Base-by-base conservation (phyloP, 2,888 invertebrate species). In the Polyploca ridens region DNA sequence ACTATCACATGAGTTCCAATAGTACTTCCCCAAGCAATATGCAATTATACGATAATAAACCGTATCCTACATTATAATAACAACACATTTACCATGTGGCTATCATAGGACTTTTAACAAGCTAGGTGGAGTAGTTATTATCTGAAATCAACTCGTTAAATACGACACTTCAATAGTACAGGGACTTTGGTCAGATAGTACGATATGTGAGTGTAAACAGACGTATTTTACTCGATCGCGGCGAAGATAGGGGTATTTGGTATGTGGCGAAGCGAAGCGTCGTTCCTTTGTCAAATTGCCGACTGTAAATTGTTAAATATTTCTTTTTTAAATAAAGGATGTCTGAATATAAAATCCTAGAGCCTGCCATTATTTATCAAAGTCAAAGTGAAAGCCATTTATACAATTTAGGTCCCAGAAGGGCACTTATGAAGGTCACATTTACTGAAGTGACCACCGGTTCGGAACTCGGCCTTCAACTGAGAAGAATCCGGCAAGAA, bases 131-230 rank as follows among this genome's bases (percentile, higher is more conserved):
- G 16, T 71, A 73, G 68, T 75, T 73, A 73, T 69, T 89, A 90
- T 90, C 90, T 79, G 27, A 64, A 72, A 89, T 89, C 90, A 69
- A 73, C 86, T 90, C 87, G 89, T 89, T 89, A 88, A 79, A 69
- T 69, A 69, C 77, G 90, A 89, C 90, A 89, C 89, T 86, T 90
- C 88, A 88, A 90, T 89, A 79, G 82, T 65, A 71, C 66, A 54
- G 7, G 54, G 54, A 19, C n/a, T 54, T 54, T 7, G 16, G 49
- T 19, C 10, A 54, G 54, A 54, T 54, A 10, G 54, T 54, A 19
- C 16, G 19, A 54, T 10, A 19, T 54, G 54, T 54, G 54, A 54
- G 54, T 54, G 54, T 54, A 54, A 54, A 54, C 54, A 54, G 54
- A 54, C 54, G 10, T 54, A 54, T 54, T 54, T 54, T 54, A 54